These are phyloP conservation scores for Tetramorium simillimum DNA, from an alignment of 1,140 invertebrate species.

Conservation along the genomic window DNA sequence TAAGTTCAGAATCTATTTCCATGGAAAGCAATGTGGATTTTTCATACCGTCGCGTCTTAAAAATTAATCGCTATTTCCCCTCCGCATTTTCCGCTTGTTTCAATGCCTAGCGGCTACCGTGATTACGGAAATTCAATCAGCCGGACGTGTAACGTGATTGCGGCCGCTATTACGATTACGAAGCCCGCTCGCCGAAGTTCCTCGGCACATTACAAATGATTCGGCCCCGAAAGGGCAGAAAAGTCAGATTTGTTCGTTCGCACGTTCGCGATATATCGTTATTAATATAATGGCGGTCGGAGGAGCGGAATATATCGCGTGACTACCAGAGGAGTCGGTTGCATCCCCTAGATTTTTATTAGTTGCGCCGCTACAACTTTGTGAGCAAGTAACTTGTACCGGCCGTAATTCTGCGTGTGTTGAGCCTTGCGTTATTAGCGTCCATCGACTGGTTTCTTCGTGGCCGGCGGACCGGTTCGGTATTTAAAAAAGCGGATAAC, in stretches of 20 bases:
- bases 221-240: not conserved
- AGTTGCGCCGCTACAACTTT: slow-evolving; percentile 41
- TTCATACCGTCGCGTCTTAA: not conserved
- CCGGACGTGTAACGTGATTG: not conserved
- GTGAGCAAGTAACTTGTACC: slow-evolving; percentile 51
- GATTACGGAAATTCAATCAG: slow-evolving; percentile 14
- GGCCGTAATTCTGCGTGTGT: slow-evolving; percentile 53
- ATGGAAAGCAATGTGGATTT: not conserved
- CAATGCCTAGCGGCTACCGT: not conserved
- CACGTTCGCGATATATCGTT: slow-evolving; percentile 44
- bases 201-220: not conserved
- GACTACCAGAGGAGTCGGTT: slow-evolving; percentile 42
- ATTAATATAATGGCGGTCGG: slow-evolving; percentile 45
- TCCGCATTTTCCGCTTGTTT: not conserved
- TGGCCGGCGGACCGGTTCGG: slow-evolving; percentile 49
- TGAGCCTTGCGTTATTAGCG: slow-evolving; percentile 40
- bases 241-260: slow-evolving; percentile 26
- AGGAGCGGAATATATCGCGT: slow-evolving; percentile 49
- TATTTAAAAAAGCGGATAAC: slow-evolving; percentile 60
- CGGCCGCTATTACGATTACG: not conserved
- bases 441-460: slow-evolving; percentile 58
- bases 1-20: not conserved
- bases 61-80: not conserved
- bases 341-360: slow-evolving; percentile 45
- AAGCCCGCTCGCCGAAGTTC: not conserved